phyloP scores from a whole-genome alignment of 2,113 vertebrate species.

The Piprites chloris region DNA sequence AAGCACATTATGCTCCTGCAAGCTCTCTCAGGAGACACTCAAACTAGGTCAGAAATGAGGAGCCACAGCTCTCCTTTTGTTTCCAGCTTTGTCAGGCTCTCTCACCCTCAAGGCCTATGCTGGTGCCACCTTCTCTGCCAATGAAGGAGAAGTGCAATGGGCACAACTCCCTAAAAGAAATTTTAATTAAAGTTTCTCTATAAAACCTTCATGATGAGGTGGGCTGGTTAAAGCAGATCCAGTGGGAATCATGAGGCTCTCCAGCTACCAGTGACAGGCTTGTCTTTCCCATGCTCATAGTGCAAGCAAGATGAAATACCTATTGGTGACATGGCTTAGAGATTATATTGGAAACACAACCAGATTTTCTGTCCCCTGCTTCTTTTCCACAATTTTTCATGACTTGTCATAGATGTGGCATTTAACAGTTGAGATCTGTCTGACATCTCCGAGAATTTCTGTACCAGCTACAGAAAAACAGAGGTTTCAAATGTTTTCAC shows the following conservation, averaged over 20 bases:
- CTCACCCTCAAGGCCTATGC: neutral
- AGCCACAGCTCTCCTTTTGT: neutral
- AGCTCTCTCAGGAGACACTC: neutral
- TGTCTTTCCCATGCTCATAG: neutral
- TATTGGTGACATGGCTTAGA: neutral
- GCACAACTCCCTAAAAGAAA: neutral
- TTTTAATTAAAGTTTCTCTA: neutral
- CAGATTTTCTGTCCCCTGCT: neutral
- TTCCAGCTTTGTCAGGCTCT: neutral
- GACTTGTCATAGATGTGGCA: neutral
- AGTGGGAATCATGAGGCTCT: neutral
- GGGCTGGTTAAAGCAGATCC: neutral
- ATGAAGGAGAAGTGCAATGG: neutral
- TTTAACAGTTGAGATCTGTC: neutral
- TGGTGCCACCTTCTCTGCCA: neutral
- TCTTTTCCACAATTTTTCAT: neutral
- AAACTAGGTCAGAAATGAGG: neutral
- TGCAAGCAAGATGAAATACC: conserved; percentile 4
- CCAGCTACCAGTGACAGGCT: neutral
- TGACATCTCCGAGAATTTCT: neutral
- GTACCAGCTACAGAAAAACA: neutral
- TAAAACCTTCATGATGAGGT: neutral
- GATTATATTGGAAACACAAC: neutral
- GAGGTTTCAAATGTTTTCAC: neutral
- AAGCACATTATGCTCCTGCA: neutral